Evolutionary conservation across 2,888 invertebrate species (phyloP), one percentile per base, ranked within the genome.

Genomic region (Chrysolina americana): DNA sequence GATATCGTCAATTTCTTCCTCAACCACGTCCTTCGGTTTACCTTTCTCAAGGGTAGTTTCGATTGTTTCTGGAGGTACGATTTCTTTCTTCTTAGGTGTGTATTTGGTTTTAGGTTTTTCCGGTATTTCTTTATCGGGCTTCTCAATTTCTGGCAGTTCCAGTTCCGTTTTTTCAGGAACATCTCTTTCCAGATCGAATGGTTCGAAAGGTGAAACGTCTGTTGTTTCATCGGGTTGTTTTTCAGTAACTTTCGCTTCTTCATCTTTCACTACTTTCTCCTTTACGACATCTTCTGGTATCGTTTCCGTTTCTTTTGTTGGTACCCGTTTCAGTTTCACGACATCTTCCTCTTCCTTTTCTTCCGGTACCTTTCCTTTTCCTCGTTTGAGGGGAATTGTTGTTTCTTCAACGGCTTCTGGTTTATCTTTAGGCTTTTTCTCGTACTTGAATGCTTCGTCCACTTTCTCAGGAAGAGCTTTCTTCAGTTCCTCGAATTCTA

Each of bases 301-400:
- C 66, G 85, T 86, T 73, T 84, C 85, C 28, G 84, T 82, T 50
- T 82, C 78, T 78, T 89, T 89, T 66, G 87, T 81, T 1, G 90
- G 90, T 65, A 89, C 87, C 82, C 90, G 91, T 82, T 90, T 92
- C 8, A 92, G 85, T 77, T 81, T 83, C 28, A 78, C 80, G n/a
- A 76, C 77, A 53, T 80, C 82, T 74, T 82, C 83, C 4, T 85
- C 81, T 19, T 83, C 86, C 68, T 86, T 83, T 17, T 90, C 88
- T 79, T 77, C 71, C 17, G 81, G 81, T 17, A 88, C 85, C 79
- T 90, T 90, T 2, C 90, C 91, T 84, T 91, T 88, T 91, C 90
- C 41, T 92, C 83, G 86, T 91, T 91, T 66, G 89, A 91, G 0
- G 91, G 88, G 83, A 91, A 90, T 50, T 64, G 78, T 69, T 75